Evolutionary conservation across 1,140 invertebrate genomes (phyloP).

Genomic region (Lasioglossum albipes): DNA sequence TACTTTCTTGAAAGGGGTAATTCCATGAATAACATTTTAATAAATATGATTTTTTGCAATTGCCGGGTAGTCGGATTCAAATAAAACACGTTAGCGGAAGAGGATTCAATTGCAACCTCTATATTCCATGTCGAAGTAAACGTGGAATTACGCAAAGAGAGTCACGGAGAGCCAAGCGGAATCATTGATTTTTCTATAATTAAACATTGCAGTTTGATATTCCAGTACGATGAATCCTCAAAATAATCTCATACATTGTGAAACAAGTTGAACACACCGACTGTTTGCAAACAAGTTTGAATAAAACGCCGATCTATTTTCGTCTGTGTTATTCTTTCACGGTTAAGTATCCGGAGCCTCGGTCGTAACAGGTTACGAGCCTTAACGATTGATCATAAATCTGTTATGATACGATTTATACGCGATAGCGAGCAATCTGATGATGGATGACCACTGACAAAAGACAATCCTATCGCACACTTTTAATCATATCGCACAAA

Average conservation of each 20-base stretch:
- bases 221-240: no score
- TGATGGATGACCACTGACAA: constrained; percentile 18
- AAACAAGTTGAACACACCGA: not conserved
- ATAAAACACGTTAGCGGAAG: no score
- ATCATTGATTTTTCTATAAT: no score
- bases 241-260: not conserved
- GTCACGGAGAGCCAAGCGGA: no score
- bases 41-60: no score
- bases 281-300: not conserved
- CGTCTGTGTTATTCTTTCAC: constrained; percentile 13
- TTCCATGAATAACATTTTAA: no score
- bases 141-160: no score
- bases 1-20: no score
- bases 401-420: constrained; percentile 33
- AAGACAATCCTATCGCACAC: not conserved
- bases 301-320: constrained; percentile 14
- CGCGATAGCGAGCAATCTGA: constrained; percentile 32
- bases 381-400: constrained; percentile 32
- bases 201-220: no score
- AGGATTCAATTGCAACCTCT: no score
- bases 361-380: constrained; percentile 11
- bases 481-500: constrained; percentile 21
- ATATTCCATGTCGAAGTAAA: no score
- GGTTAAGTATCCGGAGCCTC: not conserved
- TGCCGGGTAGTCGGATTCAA: no score